These are phyloP conservation scores for Papilio aristodemus DNA, from an alignment of 1,140 invertebrate genomes.

Conservation along the genomic window DNA sequence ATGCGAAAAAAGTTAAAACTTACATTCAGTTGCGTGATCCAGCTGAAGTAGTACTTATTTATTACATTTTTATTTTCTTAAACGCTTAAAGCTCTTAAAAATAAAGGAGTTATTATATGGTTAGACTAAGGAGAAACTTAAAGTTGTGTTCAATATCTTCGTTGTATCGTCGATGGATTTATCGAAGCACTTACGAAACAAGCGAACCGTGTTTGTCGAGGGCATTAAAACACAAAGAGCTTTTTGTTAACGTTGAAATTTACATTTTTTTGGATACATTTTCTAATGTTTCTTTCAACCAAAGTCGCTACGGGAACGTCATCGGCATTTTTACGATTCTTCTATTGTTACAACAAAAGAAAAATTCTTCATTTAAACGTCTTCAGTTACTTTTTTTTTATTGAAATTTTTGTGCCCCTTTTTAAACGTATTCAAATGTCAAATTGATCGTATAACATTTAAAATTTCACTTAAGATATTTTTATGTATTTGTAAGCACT, in stretches of 20 bases:
- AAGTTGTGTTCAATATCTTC: conserved; percentile 8
- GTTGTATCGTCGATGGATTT: conserved; percentile 10
- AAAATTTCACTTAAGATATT: conserved; percentile 1
- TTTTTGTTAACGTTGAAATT: conserved; percentile 23
- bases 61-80: neutral
- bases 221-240: conserved; percentile 16
- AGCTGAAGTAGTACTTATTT: no score
- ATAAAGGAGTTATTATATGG: neutral
- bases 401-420: neutral
- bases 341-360: conserved; percentile 10
- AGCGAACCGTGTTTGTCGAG: conserved; percentile 19
- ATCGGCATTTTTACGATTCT: conserved; percentile 13
- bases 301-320: neutral
- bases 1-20: no score
- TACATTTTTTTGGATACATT: conserved; percentile 12
- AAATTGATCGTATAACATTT: neutral
- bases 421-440: conserved; percentile 9
- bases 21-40: no score
- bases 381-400: neutral
- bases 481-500: neutral
- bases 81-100: neutral
- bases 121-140: neutral
- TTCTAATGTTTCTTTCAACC: conserved; percentile 5
- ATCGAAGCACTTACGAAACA: conserved; percentile 10
- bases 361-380: conserved; percentile 7